Evolutionary conservation across 2,888 invertebrate species (phyloP).

Genomic region (Endomychus coccineus): DNA sequence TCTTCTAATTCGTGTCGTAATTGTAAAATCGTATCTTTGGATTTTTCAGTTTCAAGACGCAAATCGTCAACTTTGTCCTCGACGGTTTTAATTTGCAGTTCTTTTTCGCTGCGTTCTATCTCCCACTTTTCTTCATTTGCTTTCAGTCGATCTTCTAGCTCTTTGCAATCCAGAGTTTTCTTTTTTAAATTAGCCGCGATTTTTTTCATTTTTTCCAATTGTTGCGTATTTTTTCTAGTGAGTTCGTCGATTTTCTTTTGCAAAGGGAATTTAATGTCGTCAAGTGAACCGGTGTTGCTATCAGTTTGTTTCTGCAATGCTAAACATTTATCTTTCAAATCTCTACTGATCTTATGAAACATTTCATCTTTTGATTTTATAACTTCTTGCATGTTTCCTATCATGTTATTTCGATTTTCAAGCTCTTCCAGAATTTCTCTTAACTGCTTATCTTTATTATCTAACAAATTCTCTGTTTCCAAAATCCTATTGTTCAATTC

Average conservation of each 20-base stretch:
- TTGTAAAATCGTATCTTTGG: conserved; percentile 15
- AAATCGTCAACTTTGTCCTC: conserved; percentile 13
- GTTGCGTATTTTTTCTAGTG: conserved; percentile 59
- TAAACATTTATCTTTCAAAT: conserved; percentile 40
- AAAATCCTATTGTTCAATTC: conserved; percentile 51
- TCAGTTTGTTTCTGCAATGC: conserved; percentile 37
- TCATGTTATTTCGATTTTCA: too few relatives aligned
- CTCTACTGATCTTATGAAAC: conserved; percentile 35
- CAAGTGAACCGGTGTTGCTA: conserved; percentile 33
- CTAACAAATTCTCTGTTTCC: conserved; percentile 30
- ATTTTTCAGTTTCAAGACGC: conserved; percentile 23
- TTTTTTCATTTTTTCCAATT: conserved; percentile 71
- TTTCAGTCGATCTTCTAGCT: conserved; percentile 52
- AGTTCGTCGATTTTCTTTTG: conserved; percentile 42
- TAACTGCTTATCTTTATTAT: conserved; percentile 47
- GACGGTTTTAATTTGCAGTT: conserved; percentile 20
- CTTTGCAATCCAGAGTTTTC: conserved; percentile 56
- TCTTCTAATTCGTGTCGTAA: conserved; percentile 13
- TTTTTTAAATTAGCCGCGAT: conserved; percentile 70
- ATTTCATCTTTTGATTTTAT: conserved; percentile 43
- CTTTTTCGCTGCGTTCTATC: conserved; percentile 31
- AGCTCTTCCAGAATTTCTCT: conserved; percentile 43
- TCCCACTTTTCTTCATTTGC: conserved; percentile 35
- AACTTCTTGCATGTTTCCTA: conserved; percentile 43
- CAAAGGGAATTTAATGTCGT: conserved; percentile 35